A percentile compares a stretch with the other conserved stretches of the same genome.
Conservation (phyloP, 2,797 vertebrate species). For the Eutrigla gurnardus region DNA sequence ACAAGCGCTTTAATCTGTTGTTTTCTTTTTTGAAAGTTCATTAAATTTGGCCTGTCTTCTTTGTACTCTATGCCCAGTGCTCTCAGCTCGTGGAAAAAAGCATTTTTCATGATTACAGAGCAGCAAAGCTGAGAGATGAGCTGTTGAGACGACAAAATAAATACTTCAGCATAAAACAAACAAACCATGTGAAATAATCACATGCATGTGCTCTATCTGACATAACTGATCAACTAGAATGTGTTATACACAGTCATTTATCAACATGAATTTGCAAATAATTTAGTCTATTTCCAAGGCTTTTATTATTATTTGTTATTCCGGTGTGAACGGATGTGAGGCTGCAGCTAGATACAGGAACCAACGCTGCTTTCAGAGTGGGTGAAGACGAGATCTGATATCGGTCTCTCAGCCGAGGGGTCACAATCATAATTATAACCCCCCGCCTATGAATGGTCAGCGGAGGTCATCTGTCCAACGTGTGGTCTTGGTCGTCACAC, state of each 20-base stretch:
- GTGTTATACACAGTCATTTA: constrained; percentile 7
- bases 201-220: constrained; percentile 35
- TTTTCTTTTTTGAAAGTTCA: constrained; percentile 3
- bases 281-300: neutral
- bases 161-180: constrained; percentile 46
- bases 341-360: neutral
- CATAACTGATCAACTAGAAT: constrained; percentile 16
- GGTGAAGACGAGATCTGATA: constrained; percentile 34
- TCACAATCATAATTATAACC: constrained; percentile 43
- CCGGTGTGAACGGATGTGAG: neutral
- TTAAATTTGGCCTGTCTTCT: constrained; percentile 37
- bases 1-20: constrained; percentile 35
- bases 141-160: constrained; percentile 49
- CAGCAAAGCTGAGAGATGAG: constrained; percentile 31
- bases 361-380: neutral
- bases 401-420: constrained; percentile 26
- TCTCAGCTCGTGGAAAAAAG: constrained; percentile 50
- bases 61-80: constrained; percentile 15
- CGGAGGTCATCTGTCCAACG: constrained; percentile 65
- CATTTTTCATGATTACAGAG: constrained; percentile 21
- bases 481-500: constrained; percentile 71
- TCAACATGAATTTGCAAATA: constrained; percentile 10
- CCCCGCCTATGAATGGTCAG: constrained; percentile 60
- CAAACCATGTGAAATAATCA: constrained; percentile 38
- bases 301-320: neutral